phyloP scores from a whole-genome alignment of 2,888 invertebrate genomes.

The Drosophila hamatofila region DNA sequence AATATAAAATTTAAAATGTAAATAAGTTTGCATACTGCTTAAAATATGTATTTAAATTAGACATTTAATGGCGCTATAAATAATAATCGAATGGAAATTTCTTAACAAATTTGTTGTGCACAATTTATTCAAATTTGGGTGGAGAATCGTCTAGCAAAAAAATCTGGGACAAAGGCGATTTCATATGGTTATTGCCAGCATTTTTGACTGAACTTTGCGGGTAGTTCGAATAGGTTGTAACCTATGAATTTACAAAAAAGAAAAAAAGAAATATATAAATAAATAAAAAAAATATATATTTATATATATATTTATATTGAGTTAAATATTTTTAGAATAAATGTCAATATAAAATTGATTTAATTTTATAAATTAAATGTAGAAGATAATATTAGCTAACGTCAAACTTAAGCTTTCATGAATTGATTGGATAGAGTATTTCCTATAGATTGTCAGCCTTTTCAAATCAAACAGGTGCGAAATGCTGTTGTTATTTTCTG shows the following conservation, averaged over 20 bases:
- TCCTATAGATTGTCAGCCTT: neutral
- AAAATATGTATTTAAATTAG: conserved; percentile 2
- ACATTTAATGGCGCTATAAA: neutral
- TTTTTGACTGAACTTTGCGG: neutral
- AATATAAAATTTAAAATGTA: conserved; percentile 9
- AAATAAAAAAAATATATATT: neutral
- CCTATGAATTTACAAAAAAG: neutral
- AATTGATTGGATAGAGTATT: neutral
- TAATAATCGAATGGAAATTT: conserved; percentile 8
- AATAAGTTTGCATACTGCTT: conserved; percentile 13
- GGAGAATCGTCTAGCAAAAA: neutral
- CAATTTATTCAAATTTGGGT: conserved; percentile 5
- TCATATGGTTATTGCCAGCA: conserved; percentile 3
- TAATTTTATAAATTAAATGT: too few species aligned
- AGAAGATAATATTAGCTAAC: too few species aligned
- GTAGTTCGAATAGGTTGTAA: neutral
- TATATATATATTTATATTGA: neutral
- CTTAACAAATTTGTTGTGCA: neutral
- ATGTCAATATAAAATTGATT: too few species aligned
- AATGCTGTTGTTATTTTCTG: conserved; percentile 1
- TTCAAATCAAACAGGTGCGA: conserved; percentile 28
- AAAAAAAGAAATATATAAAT: too few species aligned
- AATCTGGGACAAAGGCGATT: neutral
- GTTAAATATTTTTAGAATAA: too few species aligned
- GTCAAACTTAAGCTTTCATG: neutral